Conservation (phyloP, 1,140 invertebrate species). For the Mycetomoellerius zeteki region DNA sequence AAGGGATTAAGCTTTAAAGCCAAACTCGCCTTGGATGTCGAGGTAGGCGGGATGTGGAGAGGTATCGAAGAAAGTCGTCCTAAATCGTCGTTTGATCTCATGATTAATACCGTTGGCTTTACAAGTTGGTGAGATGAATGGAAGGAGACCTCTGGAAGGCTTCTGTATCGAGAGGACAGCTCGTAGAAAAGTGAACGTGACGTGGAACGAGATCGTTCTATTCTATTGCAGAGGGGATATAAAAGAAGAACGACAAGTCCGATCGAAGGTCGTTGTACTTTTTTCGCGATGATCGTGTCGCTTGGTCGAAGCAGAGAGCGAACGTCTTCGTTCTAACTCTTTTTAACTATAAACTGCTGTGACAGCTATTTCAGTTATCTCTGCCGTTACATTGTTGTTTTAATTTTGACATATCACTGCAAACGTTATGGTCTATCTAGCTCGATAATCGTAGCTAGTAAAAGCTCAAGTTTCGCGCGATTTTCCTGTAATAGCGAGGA, state of each 20-base stretch:
- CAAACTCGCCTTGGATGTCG: constrained; percentile 67
- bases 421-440: constrained; percentile 8
- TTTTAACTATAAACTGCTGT: not conserved
- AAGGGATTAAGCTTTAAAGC: constrained; percentile 75
- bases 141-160: constrained; percentile 40
- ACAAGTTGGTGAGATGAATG: constrained; percentile 23
- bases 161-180: constrained; percentile 11
- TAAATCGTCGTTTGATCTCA: constrained; percentile 76
- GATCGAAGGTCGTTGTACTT: not conserved
- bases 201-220: not conserved
- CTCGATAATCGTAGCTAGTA: not conserved
- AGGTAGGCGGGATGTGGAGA: not conserved
- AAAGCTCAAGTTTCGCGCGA: not conserved
- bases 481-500: not conserved
- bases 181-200: constrained; percentile 24
- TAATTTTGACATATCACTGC: not conserved
- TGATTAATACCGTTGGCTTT: constrained; percentile 71
- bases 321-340: not conserved
- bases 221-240: not conserved
- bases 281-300: not conserved
- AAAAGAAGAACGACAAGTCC: not conserved
- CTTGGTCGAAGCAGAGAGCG: not conserved
- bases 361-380: constrained; percentile 2
- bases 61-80: constrained; percentile 54
- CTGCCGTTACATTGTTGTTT: not conserved